Base-by-base conservation (phyloP, 1,140 invertebrate genomes). In the Cotesia chilonis region DNA sequence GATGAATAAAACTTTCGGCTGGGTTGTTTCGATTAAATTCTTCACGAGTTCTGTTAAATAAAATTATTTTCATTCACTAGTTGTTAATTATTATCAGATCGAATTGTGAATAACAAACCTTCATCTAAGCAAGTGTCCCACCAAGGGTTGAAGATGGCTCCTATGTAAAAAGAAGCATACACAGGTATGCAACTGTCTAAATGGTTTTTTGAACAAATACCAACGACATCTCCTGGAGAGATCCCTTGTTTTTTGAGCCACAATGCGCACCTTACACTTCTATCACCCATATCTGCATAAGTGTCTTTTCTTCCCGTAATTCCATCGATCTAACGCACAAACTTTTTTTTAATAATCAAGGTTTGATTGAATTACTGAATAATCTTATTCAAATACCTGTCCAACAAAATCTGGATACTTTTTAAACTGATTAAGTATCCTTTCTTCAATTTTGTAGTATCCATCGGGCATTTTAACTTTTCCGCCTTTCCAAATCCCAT, bases 251-350 rank as follows among this genome's bases (percentile, higher is more conserved):
- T 77, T 41, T 81, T 76, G 38, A 90, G 60, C 73, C 85, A 84
- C 52, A 82, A 74, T 2, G 88, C 88, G 54, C 89, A 77, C 41
- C 80, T 80, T 3, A 88, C 76, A 20, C 84, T 84, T 7, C 85
- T 78, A 3, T 77, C 75, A 17, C 82, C 76, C 4, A 88, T 85
- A 20, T 83, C 81, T 9, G 54, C 73, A 64, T 80, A 85, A 0
- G 85, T 87, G 71, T 88, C 85, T 68, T 83, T 52, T 61, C 85
- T 75, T 0, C 84, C 84, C 3, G 88, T 89, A 2, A 78, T 78
- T 54, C 79, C 86, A 72, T 89, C 88, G 59, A 89, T 84, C 78
- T 79, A n/a, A 36, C 12, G 20, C 10, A 12, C 35, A 35, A 35
- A 51, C 20, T 63, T 9, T 47, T 47, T 47, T 0, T 2, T 0